Evolutionary conservation across 2,888 invertebrate species (phyloP), one percentile per base, ranked within the genome.

Genomic region (Galerucella pusilla): DNA sequence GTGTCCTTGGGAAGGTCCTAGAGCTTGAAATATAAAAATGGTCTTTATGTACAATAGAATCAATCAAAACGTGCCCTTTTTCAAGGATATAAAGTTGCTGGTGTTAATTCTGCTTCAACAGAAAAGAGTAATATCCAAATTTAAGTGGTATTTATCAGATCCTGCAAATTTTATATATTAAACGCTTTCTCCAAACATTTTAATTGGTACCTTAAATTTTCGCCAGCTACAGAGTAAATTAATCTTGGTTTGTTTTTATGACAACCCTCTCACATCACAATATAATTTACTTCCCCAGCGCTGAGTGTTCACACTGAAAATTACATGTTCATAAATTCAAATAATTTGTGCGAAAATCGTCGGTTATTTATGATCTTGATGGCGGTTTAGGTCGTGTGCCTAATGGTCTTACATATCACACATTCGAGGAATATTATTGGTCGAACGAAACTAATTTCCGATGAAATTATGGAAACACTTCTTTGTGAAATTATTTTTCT

Each of bases 301-400:
- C 57, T 20, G 57, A 57, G 57, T 57, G 57, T 57, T 57, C 16
- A 20, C 16, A 57, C 57, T 20, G 57, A 7, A 57, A 57, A 57
- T 49, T 49, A 49, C 49, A 14, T 57, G 57, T 3, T 57, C 57
- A 16, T 57, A 57, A 57, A 57, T 57, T 57, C 20, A 57, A 57
- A 3, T 57, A 57, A 57, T 9, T 10, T 49, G 20, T 20, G 49
- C 20, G 4, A 7, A 52, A 52, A 52, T n/a, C n/a, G 52, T n/a
- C 20, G 10, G 57, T 57, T 57, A 16, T 57, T 20, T 16, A 57
- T 57, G 57, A 7, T 57, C 16, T 16, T 57, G 16, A 57, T 57
- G 57, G 57, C 7, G 57, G n/a, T 57, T 57, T 57, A 7, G 2
- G 57, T 52, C 14, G 12, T 52, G 7, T 52, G 52, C 14, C n/a